Evolutionary conservation across 2,113 vertebrate genomes (phyloP), one percentile per base, ranked within the genome.

Genomic region (Lepisosteus osseus): DNA sequence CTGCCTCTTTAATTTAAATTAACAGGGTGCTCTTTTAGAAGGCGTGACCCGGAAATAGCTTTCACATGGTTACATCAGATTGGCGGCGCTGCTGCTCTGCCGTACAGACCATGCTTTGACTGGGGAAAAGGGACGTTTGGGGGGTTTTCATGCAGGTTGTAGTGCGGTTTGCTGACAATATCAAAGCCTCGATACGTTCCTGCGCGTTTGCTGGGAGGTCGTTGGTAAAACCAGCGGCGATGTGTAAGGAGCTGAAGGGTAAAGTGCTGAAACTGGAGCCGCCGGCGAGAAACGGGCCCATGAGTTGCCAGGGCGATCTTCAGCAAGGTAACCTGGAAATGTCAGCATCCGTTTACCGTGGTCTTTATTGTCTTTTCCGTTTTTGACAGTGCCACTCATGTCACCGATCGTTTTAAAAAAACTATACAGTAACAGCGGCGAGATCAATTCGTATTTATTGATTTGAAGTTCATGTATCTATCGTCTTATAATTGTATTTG

Each of bases 161-260:
- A 3, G 63, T 29, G 3, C 51, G 4, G 7, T 0, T 77, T n/a
- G 65, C 56, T 1, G 40, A 47, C 9, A n/a, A 54, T 2, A 67
- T 79, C 0, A 4, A 77, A 0, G 45, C 40, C 54, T 12, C 56
- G 1, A 61, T 71, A 76, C 57, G 57, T 14, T 13, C 61, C 69
- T 56, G 70, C 63, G 17, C 61, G 70, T 74, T 74, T 44, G 65
- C 62, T 5, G 13, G 12, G 17, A 51, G 3, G 67, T 66, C 59
- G 45, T 17, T 54, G 29, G 15, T 41, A 56, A 69, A 45, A 61
- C 59, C 72, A n/a, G 68, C 11, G 40, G 65, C 63, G 0, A 89
- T 90, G 89, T 88, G 84, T 54, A 88, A 90, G 72, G 88, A 88
- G 65, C 79, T 85, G 2, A 86, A 85, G 78, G 87, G 84, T 2